Evolutionary conservation across 2,888 invertebrate species (phyloP).

Genomic region (Microchrysa polita): DNA sequence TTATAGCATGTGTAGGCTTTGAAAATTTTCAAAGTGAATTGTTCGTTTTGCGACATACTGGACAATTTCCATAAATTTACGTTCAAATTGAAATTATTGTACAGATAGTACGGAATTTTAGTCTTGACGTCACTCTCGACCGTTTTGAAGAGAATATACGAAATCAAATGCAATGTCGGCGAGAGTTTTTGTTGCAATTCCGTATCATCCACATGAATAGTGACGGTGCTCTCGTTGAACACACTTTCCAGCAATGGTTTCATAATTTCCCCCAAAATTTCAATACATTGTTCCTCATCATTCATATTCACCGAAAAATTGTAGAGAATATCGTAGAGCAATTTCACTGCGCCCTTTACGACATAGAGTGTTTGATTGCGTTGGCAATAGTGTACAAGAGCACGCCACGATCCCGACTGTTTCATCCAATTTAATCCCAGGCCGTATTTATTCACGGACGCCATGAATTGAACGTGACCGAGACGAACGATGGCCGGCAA

Average conservation of each 20-base stretch:
- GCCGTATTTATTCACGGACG: slow-evolving; percentile 70
- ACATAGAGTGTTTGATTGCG: slow-evolving; percentile 78
- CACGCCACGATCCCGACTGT: slow-evolving; percentile 71
- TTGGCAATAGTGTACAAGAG: slow-evolving; percentile 71
- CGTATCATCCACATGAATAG: slow-evolving; percentile 65
- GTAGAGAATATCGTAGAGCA: slow-evolving; percentile 71
- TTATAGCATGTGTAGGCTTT: slow-evolving; percentile 57
- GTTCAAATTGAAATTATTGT: slow-evolving; percentile 59
- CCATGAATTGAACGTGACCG: slow-evolving; percentile 73
- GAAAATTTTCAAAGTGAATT: slow-evolving; percentile 58
- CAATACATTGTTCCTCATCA: slow-evolving; percentile 67
- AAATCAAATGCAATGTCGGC: slow-evolving; percentile 69
- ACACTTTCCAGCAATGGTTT: slow-evolving; percentile 70
- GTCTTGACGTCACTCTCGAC: slow-evolving; percentile 64
- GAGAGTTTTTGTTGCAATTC: slow-evolving; percentile 67
- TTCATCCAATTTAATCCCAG: slow-evolving; percentile 74
- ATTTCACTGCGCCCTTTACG: slow-evolving; percentile 72
- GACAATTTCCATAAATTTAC: slow-evolving; percentile 59
- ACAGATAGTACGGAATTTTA: slow-evolving; percentile 58
- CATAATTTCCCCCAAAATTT: slow-evolving; percentile 69
- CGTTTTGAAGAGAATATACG: slow-evolving; percentile 67
- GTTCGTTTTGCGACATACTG: slow-evolving; percentile 61
- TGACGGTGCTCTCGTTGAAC: slow-evolving; percentile 60
- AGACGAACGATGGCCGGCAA: slow-evolving; percentile 72
- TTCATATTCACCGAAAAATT: slow-evolving; percentile 65